A percentile compares a stretch with the other conserved stretches of the same genome.
Conservation (phyloP, 2,113 vertebrate genomes). For the Polypterus bichir region DNA sequence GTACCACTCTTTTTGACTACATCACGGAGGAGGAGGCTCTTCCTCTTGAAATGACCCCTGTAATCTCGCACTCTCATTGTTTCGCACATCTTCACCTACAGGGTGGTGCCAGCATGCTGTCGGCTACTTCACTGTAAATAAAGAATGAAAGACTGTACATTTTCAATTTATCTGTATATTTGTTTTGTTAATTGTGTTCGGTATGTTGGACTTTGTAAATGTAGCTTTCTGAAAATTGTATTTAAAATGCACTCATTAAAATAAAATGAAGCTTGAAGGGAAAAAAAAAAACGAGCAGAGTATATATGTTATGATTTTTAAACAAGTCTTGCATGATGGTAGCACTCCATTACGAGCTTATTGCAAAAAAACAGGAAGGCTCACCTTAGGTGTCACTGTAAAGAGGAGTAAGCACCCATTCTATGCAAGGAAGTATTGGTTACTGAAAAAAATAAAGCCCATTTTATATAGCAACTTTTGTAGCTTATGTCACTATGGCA, state of each 20-base stretch:
- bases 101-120: constrained; percentile 21
- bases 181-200: constrained; percentile 59
- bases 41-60: neutral
- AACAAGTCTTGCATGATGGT: too few species aligned
- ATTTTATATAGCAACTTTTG: too few species aligned
- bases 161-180: constrained; percentile 44
- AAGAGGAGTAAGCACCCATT: too few species aligned
- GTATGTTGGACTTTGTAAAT: constrained; percentile 63
- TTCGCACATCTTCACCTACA: neutral
- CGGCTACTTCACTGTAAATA: constrained; percentile 35
- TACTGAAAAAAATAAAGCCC: too few species aligned
- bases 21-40: neutral
- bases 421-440: too few species aligned
- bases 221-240: constrained; percentile 71
- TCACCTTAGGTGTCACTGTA: too few species aligned
- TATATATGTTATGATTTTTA: too few species aligned
- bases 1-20: neutral
- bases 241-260: constrained; percentile 69
- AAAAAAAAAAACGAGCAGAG: too few species aligned
- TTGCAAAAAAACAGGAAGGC: too few species aligned
- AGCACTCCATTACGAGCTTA: too few species aligned
- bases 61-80: neutral
- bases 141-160: constrained; percentile 23
- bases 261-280: constrained; percentile 31
- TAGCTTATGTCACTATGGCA: too few species aligned